Evolutionary conservation across 2,888 invertebrate species (phyloP).

Genomic region (Eubasilissa splendida): DNA sequence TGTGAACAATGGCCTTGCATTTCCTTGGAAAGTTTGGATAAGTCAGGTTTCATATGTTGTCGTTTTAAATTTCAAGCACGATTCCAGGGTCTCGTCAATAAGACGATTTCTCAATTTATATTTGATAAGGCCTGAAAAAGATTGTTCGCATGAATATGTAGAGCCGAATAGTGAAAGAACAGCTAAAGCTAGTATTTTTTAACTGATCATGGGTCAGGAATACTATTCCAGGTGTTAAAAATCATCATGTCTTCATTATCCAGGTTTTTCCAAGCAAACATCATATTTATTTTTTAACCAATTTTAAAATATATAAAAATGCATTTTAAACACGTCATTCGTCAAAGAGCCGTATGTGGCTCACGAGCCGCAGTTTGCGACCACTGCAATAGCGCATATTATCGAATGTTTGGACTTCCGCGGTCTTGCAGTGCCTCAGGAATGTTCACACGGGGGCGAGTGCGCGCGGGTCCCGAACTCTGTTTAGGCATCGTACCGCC

Average conservation of each 20-base stretch:
- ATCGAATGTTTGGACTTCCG: too few species aligned
- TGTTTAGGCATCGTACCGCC: too few species aligned
- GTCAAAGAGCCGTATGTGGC: too few species aligned
- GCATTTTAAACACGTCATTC: too few species aligned
- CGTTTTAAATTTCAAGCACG: conserved; percentile 55
- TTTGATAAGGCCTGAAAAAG: conserved; percentile 57
- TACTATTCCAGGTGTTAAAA: conserved; percentile 57
- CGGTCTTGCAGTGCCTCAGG: too few species aligned
- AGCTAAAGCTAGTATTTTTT: conserved; percentile 53
- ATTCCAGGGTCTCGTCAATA: conserved; percentile 58
- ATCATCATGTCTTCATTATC: conserved; percentile 56
- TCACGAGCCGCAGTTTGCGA: too few species aligned
- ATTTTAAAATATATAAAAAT: conserved; percentile 48
- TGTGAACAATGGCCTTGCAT: too few species aligned
- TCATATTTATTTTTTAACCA: conserved; percentile 60
- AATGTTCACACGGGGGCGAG: too few species aligned
- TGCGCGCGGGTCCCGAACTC: too few species aligned
- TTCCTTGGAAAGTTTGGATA: too few species aligned
- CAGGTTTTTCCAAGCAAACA: conserved; percentile 58
- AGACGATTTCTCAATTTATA: conserved; percentile 59
- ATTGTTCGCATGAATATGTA: conserved; percentile 31
- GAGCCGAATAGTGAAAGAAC: conserved; percentile 56
- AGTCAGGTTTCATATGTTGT: too few species aligned
- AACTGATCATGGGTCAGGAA: conserved; percentile 53
- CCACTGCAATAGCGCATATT: too few species aligned